Evolutionary conservation across 2,797 vertebrate species (phyloP), one percentile per base, ranked within the genome.

Genomic region (Antrozous pallidus): DNA sequence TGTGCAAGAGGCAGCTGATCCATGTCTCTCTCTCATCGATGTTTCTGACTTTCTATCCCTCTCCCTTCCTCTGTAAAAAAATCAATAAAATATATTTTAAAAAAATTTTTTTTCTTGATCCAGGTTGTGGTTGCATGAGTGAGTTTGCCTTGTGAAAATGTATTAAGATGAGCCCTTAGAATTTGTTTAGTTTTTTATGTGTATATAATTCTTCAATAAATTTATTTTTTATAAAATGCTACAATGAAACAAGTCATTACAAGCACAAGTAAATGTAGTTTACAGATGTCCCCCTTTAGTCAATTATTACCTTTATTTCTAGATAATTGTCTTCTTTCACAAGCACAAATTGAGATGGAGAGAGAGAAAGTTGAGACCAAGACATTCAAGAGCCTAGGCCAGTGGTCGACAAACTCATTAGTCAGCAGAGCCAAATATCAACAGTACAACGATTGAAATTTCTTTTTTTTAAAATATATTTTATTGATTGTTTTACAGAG

Each of bases 181-280:
- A 54, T 77, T 26, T 36, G 74, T 36, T 26, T 77, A 26, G n/a
- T 54, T 54, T 77, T 54, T 49, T 77, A 22, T 54, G 22, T 77
- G 49, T 54, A 26, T 26, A 77, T 77, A 51, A 5, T 51, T 77
- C 47, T 49, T 49, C 45, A 77, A 51, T 51, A 77, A 54, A 36
- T 36, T 33, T 54, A 33, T 20, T 77, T 75, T 77, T 36, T 54
- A 77, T 77, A 36, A 77, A 54, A 77, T 54, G 36, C 75, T 77
- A 93, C 65, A 93, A 80, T 33, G 80, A 93, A 89, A 92, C 67
- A 88, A 84, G 14, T 38, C 40, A 47, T 95, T 79, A 7, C 42
- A 81, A 93, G 54, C 38, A 91, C n/a, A 78, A 22, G 67, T 92
- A 5, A 84, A 92, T 70, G 49, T 17, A 40, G 40, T 75, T 94